These are phyloP conservation scores for Pristionchus japonicus DNA, from an alignment of 2,888 invertebrate genomes.

Conservation along the genomic window DNA sequence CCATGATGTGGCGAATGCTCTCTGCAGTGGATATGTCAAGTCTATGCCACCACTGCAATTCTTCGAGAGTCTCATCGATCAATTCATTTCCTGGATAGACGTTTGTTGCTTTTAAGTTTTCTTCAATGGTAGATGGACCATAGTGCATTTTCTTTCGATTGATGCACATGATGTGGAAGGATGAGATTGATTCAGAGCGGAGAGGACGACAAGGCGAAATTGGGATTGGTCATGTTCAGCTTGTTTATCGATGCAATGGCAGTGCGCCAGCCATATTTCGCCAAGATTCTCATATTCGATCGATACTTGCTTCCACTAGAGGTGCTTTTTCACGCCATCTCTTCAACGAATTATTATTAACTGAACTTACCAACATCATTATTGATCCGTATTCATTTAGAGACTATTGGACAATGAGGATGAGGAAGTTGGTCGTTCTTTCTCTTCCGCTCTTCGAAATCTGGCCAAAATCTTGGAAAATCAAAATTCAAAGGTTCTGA, in stretches of 20 bases:
- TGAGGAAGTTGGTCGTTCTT: neutral
- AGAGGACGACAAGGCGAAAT: neutral
- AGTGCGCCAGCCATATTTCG: slow-evolving; percentile 8
- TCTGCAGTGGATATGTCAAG: neutral
- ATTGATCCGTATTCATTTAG: neutral
- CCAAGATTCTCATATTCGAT: slow-evolving; percentile 46
- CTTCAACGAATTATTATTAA: neutral
- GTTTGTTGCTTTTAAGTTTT: neutral
- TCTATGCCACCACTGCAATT: neutral
- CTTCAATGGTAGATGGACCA: neutral
- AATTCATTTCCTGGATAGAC: neutral
- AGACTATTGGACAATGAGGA: neutral
- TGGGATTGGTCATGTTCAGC: slow-evolving; percentile 6
- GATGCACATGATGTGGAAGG: no score
- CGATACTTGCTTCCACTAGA: slow-evolving; percentile 44
- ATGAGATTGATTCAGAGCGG: no score
- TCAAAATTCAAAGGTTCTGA: neutral
- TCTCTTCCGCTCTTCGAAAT: neutral
- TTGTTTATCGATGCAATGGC: slow-evolving; percentile 45
- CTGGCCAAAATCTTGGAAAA: neutral
- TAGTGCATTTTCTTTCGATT: no score
- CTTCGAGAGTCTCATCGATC: neutral
- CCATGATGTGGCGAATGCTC: neutral
- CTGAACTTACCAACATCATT: no score
- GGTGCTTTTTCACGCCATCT: slow-evolving; percentile 33